These are phyloP conservation scores for Lagocephalus sceleratus DNA, from an alignment of 2,797 vertebrate genomes.

Conservation along the genomic window DNA sequence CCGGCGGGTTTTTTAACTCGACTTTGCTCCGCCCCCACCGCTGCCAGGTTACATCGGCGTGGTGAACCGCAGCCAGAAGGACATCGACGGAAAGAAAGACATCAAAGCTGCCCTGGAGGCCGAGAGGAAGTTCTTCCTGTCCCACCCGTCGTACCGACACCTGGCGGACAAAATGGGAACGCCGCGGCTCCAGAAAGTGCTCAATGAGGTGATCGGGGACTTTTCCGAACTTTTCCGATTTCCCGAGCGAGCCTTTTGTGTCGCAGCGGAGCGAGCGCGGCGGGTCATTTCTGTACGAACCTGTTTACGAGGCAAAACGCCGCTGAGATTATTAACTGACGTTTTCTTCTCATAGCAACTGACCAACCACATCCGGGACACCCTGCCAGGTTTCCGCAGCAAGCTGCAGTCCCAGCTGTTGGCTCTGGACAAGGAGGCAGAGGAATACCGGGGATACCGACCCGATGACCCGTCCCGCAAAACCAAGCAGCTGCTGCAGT, in stretches of 20 bases:
- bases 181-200: conserved; percentile 81
- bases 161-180: conserved; percentile 87
- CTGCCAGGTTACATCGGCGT: conserved; percentile 83
- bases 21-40: background rate
- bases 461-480: conserved; percentile 93
- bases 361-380: conserved; percentile 96
- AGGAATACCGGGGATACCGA: conserved; percentile 90
- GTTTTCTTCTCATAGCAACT: conserved; percentile 81
- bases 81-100: conserved; percentile 89
- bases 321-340: background rate
- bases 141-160: conserved; percentile 82
- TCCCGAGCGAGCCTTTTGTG: no score
- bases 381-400: conserved; percentile 88
- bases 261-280: conserved; percentile 26
- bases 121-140: conserved; percentile 87
- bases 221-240: conserved; percentile 43
- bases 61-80: conserved; percentile 90
- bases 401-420: conserved; percentile 92
- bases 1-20: background rate
- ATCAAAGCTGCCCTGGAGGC: conserved; percentile 84
- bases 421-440: conserved; percentile 92
- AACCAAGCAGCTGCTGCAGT: conserved; percentile 94
- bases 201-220: conserved; percentile 81
- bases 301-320: no score
- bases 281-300: no score